A percentile compares a stretch with the other conserved stretches of the same genome.
Evolutionary conservation across 1,140 invertebrate genomes (phyloP).

Genomic region (Listronotus bonariensis): DNA sequence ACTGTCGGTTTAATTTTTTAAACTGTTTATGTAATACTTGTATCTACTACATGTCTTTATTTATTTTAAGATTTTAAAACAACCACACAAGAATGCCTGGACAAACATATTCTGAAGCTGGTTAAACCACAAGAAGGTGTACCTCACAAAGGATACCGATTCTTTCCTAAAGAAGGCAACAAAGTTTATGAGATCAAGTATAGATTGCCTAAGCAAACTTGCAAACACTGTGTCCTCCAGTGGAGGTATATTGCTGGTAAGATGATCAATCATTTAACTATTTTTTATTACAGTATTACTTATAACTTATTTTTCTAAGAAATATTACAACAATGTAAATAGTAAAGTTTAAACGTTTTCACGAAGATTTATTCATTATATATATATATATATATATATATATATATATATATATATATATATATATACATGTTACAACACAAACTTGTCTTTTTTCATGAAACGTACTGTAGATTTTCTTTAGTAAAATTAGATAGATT

Average conservation of each 20-base stretch:
- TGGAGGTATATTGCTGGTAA: slow-evolving; percentile 79
- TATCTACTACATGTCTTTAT: not conserved
- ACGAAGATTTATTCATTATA: too few relatives aligned
- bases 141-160: slow-evolving; percentile 60
- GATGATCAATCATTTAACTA: not conserved
- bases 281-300: too few relatives aligned
- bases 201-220: slow-evolving; percentile 62
- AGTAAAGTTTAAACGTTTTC: too few relatives aligned
- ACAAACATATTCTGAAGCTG: slow-evolving; percentile 69
- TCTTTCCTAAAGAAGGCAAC: slow-evolving; percentile 77
- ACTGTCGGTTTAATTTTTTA: too few relatives aligned
- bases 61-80: slow-evolving; percentile 54
- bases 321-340: not conserved
- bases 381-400: too few relatives aligned
- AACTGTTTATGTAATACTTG: not conserved
- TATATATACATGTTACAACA: too few relatives aligned
- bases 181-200: slow-evolving; percentile 72
- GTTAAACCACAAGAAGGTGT: slow-evolving; percentile 49
- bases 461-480: too few relatives aligned
- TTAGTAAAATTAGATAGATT: too few relatives aligned
- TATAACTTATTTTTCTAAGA: too few relatives aligned
- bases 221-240: slow-evolving; percentile 78
- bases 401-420: too few relatives aligned
- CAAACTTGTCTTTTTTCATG: too few relatives aligned
- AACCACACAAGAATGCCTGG: slow-evolving; percentile 76